A percentile compares a stretch with the other conserved stretches of the same genome.
Conservation (phyloP, 2,113 vertebrate species). For the Diadophis punctatus region DNA sequence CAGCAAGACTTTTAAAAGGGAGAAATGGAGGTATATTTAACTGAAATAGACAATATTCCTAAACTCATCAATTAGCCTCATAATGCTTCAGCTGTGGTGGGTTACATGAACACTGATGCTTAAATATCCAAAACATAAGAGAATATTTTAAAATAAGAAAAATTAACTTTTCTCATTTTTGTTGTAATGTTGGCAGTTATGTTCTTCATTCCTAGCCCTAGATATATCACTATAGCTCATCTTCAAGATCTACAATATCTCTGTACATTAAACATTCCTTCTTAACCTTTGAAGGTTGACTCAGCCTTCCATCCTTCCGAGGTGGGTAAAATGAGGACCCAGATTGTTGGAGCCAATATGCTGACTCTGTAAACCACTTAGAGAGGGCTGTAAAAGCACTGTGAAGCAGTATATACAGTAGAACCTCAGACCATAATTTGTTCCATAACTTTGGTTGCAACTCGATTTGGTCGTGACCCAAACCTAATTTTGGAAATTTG, state of each 20-base stretch:
- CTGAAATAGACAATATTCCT: not conserved
- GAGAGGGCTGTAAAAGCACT: no score
- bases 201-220: not conserved
- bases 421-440: no score
- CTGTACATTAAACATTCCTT: not conserved
- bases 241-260: not conserved
- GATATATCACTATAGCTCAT: not conserved
- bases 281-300: not conserved
- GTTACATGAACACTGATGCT: not conserved
- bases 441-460: no score
- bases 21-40: not conserved
- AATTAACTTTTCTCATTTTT: not conserved
- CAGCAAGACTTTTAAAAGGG: conserved; percentile 3
- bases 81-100: not conserved
- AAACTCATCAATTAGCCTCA: not conserved
- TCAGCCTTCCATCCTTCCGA: no score
- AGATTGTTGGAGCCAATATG: no score
- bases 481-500: no score
- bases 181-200: not conserved
- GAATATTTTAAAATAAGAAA: not conserved
- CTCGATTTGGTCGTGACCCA: no score
- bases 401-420: no score
- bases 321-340: no score
- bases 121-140: not conserved
- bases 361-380: no score